Evolutionary conservation across 2,113 vertebrate species (phyloP).

Genomic region (Nicator chloris): DNA sequence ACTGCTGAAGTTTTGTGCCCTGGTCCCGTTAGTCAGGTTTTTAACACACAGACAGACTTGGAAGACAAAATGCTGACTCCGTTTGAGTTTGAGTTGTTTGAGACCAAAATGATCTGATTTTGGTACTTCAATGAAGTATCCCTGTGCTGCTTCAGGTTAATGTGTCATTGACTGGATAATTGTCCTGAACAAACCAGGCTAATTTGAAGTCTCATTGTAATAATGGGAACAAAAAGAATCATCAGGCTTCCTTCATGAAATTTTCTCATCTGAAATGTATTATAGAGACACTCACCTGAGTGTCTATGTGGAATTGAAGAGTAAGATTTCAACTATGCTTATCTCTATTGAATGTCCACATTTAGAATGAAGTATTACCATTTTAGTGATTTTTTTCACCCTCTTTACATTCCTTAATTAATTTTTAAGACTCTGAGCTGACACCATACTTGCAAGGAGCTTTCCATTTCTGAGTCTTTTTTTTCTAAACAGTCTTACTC

Average conservation of each 20-base stretch:
- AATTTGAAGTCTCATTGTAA: not conserved
- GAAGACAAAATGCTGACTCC: not conserved
- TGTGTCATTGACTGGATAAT: not conserved
- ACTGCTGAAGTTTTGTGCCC: not conserved
- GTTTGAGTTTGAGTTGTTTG: not conserved
- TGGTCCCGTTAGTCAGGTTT: rapidly evolving
- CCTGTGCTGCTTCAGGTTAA: not conserved
- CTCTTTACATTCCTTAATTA: not conserved
- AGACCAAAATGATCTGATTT: not conserved
- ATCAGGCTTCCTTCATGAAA: not conserved
- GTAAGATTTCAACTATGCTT: not conserved
- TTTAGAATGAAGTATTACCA: not conserved
- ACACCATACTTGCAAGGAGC: not conserved
- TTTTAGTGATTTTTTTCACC: not conserved
- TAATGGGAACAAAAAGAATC: rapidly evolving
- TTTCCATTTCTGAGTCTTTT: not conserved
- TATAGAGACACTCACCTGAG: too few relatives aligned
- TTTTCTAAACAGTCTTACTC: not conserved
- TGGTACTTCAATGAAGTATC: not conserved
- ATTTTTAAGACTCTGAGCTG: not conserved
- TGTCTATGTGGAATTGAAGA: not conserved
- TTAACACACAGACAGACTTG: not conserved
- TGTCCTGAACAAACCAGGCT: not conserved
- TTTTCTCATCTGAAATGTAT: not conserved
- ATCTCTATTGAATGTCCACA: not conserved